Conservation (phyloP, 1,140 invertebrate species). For the Lordiphosa collinella region DNA sequence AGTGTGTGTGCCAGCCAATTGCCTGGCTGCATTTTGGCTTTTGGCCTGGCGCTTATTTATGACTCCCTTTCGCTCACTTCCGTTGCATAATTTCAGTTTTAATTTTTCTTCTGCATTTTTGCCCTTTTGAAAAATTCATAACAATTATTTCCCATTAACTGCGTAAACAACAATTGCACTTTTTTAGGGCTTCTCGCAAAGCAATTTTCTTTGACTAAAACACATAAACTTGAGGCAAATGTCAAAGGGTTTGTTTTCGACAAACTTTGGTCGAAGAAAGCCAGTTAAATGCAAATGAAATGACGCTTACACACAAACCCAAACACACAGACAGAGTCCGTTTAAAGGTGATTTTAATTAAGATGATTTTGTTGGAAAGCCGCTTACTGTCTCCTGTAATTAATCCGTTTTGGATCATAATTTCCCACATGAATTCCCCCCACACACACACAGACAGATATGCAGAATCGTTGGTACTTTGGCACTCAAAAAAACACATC, state of each 20-base stretch:
- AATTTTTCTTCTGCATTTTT: neutral
- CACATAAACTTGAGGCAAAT: neutral
- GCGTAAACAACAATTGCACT: neutral
- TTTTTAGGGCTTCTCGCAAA: neutral
- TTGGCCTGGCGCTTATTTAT: constrained; percentile 24
- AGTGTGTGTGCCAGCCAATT: constrained; percentile 49
- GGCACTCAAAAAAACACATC: constrained; percentile 74
- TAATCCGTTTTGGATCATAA: constrained; percentile 66
- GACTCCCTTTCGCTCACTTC: neutral
- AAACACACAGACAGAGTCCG: neutral
- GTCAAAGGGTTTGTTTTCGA: constrained; percentile 2
- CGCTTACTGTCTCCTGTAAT: constrained; percentile 3
- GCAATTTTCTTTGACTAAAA: constrained; percentile 12
- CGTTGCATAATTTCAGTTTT: constrained; percentile 32
- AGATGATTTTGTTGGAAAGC: constrained; percentile 15
- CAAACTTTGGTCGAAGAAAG: constrained; percentile 8
- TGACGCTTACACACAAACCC: constrained; percentile 49
- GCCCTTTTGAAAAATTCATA: neutral
- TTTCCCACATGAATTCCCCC: constrained; percentile 60
- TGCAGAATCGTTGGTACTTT: constrained; percentile 18
- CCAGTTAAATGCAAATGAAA: constrained; percentile 22
- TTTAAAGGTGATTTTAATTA: no score
- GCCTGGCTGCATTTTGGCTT: constrained; percentile 33
- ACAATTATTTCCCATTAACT: constrained; percentile 12
- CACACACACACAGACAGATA: no score